A percentile compares a stretch with the other conserved stretches of the same genome.
These are phyloP conservation scores for Platycercus adscitus DNA, from an alignment of 2,113 vertebrate genomes.

Conservation along the genomic window DNA sequence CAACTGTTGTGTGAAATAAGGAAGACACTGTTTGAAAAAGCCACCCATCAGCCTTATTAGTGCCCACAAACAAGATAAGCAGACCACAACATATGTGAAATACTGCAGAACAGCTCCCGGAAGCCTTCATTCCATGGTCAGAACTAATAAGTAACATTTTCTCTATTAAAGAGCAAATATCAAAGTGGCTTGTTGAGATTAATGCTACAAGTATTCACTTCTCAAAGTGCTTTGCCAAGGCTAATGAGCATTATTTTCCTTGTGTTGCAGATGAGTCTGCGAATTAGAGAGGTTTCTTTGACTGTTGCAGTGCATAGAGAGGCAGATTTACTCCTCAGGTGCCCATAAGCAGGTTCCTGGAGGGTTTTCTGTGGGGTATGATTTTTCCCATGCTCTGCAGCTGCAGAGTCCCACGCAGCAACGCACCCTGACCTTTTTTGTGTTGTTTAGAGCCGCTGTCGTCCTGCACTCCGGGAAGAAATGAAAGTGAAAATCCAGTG, in stretches of 20 bases:
- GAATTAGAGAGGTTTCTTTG: background rate
- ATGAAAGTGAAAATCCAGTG: background rate
- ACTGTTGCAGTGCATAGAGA: background rate
- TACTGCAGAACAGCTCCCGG: background rate
- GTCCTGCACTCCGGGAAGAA: rapidly evolving
- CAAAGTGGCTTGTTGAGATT: background rate
- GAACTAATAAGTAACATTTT: background rate
- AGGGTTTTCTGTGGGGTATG: rapidly evolving
- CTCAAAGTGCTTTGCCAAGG: background rate
- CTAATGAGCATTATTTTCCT: background rate
- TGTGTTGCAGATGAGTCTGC: background rate
- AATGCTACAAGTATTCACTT: background rate
- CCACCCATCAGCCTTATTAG: background rate
- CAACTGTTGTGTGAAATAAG: background rate
- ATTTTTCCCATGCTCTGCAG: rapidly evolving
- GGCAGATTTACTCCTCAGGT: too few species aligned
- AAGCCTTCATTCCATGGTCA: background rate
- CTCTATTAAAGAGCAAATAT: background rate
- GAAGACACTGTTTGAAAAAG: background rate
- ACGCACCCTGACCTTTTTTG: rapidly evolving
- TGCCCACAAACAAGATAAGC: background rate
- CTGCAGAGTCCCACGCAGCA: rapidly evolving
- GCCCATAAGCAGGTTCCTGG: background rate
- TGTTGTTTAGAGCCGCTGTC: rapidly evolving
- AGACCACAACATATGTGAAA: background rate